Conservation (phyloP, 2,113 vertebrate genomes). For the Panthera tigris region DNA sequence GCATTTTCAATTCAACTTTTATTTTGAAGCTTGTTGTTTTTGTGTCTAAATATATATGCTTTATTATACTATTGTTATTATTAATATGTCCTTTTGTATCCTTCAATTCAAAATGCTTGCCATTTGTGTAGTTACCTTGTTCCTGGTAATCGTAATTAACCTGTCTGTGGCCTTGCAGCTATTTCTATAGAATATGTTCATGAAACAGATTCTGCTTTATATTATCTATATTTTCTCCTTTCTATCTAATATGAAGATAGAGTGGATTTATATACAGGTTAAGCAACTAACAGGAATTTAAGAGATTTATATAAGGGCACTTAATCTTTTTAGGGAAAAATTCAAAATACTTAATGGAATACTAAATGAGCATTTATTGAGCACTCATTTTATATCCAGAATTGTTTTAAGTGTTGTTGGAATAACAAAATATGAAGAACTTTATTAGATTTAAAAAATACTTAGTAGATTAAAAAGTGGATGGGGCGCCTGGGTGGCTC, state of each 20-base stretch:
- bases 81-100: background rate
- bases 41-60: background rate
- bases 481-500: too few species aligned
- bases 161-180: background rate
- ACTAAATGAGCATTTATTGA: background rate
- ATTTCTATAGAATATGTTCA: background rate
- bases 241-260: background rate
- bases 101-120: background rate
- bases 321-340: background rate
- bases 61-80: background rate
- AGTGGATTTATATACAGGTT: background rate
- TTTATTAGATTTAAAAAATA: background rate
- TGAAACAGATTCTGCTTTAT: background rate
- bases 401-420: background rate
- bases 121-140: background rate
- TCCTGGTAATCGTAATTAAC: background rate
- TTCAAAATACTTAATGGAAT: background rate
- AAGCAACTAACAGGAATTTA: background rate
- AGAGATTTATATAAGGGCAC: background rate
- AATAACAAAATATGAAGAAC: background rate
- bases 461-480: background rate
- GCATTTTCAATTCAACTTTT: background rate
- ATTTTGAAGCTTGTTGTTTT: background rate
- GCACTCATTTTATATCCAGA: background rate
- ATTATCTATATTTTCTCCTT: background rate